Conservation (phyloP, 2,888 invertebrate genomes). For the Argyra leucocephala region DNA sequence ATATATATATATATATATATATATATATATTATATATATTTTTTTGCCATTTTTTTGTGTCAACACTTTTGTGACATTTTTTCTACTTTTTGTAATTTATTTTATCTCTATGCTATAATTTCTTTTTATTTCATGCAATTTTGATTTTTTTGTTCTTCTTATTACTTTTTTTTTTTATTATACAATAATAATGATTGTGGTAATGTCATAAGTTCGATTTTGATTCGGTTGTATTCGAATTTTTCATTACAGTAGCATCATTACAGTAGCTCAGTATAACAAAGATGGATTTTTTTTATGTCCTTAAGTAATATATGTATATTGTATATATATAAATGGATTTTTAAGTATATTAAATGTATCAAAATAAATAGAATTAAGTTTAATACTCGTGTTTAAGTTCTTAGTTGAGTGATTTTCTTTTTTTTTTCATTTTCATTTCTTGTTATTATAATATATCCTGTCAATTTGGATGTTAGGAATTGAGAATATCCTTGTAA, state of each 20-base stretch:
- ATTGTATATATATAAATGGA: neutral
- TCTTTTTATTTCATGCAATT: too few relatives aligned
- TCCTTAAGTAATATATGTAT: too few relatives aligned
- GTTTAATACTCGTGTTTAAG: neutral
- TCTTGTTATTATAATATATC: neutral
- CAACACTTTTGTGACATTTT: too few relatives aligned
- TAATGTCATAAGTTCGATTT: conserved; percentile 6
- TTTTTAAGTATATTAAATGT: neutral
- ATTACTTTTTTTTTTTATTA: neutral
- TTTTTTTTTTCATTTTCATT: neutral
- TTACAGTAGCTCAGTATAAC: too few relatives aligned
- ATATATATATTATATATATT: too few relatives aligned
- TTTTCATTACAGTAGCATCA: neutral
- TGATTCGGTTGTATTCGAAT: neutral
- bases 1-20: too few relatives aligned
- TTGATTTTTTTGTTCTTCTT: neutral
- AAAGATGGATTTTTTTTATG: too few relatives aligned
- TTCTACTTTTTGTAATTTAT: too few relatives aligned
- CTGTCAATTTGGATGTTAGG: too few relatives aligned
- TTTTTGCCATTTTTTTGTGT: too few relatives aligned
- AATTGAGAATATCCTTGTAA: neutral
- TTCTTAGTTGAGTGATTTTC: neutral
- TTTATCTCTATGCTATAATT: too few relatives aligned
- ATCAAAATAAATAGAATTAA: conserved; percentile 3
- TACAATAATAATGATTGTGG: neutral